Percentiles rank a stretch among this genome's conserved stretches.
phyloP scores from a whole-genome alignment of 2,888 invertebrate species.

The Ganaspis brasiliensis region DNA sequence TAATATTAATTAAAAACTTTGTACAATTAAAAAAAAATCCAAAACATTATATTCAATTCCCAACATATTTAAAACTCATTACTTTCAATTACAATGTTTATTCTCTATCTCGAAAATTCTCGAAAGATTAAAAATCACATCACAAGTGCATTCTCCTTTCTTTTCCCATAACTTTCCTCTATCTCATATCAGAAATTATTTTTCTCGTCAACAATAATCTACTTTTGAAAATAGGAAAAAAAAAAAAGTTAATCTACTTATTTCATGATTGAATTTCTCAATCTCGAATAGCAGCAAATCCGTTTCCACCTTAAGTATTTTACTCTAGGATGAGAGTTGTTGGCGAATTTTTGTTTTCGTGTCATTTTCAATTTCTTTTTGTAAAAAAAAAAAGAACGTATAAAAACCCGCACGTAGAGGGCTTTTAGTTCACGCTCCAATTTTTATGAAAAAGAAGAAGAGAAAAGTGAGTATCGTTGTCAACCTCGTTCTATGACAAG shows the following conservation, averaged over 20 bases:
- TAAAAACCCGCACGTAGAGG: not conserved
- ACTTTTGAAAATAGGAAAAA: not conserved
- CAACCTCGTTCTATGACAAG: constrained; percentile 6
- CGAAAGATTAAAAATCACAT: too few species aligned
- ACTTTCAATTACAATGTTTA: too few species aligned
- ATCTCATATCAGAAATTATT: constrained; percentile 1
- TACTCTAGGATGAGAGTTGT: not conserved
- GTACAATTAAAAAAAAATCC: too few species aligned
- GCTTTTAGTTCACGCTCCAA: constrained; percentile 39
- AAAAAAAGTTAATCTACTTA: constrained; percentile 10
- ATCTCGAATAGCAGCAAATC: constrained; percentile 5
- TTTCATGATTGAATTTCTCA: constrained; percentile 5
- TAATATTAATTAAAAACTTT: too few species aligned
- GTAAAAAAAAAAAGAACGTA: not conserved
- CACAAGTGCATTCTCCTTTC: too few species aligned
- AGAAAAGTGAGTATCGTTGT: constrained; percentile 7
- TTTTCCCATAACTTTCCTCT: too few species aligned
- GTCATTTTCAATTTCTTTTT: constrained; percentile 11
- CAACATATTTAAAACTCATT: too few species aligned
- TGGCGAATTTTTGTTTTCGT: constrained; percentile 1
- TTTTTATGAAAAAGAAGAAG: constrained; percentile 16
- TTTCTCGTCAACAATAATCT: not conserved
- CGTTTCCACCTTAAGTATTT: not conserved
- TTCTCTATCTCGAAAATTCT: too few species aligned
- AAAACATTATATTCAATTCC: too few species aligned